Percentiles rank a stretch among this genome's conserved stretches.
Evolutionary conservation across 2,888 invertebrate genomes (phyloP).

Genomic region (Drosophila neoperkinsi): DNA sequence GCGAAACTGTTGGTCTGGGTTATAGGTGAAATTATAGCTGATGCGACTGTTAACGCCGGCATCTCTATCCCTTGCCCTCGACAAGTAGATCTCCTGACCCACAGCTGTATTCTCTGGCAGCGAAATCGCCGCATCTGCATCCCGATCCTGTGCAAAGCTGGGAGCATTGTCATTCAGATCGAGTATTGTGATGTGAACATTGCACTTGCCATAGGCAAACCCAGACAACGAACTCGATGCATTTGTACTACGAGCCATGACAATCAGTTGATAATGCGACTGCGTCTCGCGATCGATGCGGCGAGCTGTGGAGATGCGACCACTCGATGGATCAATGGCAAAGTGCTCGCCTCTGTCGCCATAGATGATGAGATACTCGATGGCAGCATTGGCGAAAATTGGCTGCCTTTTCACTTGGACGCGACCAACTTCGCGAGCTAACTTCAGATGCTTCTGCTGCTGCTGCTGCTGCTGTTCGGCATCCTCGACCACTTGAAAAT

Average conservation of each 20-base stretch:
- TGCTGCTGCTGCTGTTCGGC: constrained; percentile 86
- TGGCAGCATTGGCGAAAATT: constrained; percentile 48
- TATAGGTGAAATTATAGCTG: constrained; percentile 92
- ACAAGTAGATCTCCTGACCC: constrained; percentile 96
- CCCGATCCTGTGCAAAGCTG: constrained; percentile 91
- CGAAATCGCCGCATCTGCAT: constrained; percentile 87
- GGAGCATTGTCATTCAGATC: constrained; percentile 98
- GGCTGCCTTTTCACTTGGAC: constrained; percentile 87
- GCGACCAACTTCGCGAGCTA: constrained; percentile 91
- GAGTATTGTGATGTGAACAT: constrained; percentile 91
- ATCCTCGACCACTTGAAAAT: constrained; percentile 94
- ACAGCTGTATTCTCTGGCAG: constrained; percentile 96
- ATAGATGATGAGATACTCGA: constrained; percentile 87
- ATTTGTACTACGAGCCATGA: constrained; percentile 89
- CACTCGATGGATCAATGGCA: constrained; percentile 90
- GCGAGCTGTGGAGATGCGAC: constrained; percentile 91
- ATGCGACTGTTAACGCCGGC: constrained; percentile 95
- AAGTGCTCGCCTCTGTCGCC: constrained; percentile 88
- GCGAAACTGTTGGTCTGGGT: constrained; percentile 92
- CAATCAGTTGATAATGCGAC: constrained; percentile 90
- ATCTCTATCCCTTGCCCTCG: constrained; percentile 94
- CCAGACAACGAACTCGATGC: constrained; percentile 82
- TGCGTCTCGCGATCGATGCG: constrained; percentile 94
- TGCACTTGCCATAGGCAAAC: constrained; percentile 91
- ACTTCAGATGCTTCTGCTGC: constrained; percentile 80